Conservation (phyloP, 2,113 vertebrate species). For the Chrysochloris asiatica region DNA sequence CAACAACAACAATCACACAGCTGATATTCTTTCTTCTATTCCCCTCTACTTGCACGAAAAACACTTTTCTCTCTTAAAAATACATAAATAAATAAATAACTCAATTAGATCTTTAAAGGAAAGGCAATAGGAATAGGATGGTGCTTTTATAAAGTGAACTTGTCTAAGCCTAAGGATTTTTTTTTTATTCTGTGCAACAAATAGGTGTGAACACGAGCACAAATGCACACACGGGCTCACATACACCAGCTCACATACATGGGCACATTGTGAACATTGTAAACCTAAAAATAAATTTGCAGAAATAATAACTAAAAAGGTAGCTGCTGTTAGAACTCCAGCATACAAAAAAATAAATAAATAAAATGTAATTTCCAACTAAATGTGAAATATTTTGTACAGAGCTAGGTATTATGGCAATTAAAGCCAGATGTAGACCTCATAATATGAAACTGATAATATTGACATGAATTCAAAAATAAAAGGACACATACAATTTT, state of each 20-base stretch:
- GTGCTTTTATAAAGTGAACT: slow-evolving; percentile 8
- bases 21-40: background rate
- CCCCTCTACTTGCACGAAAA: background rate
- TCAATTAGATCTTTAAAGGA: slow-evolving; percentile 15
- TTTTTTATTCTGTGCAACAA: background rate
- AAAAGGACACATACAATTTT: background rate
- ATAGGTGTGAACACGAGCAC: background rate
- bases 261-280: no score
- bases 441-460: background rate
- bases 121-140: background rate
- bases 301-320: slow-evolving; percentile 28
- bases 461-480: background rate
- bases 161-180: background rate
- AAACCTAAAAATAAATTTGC: background rate
- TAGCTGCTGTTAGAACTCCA: background rate
- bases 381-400: background rate
- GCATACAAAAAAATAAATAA: no score
- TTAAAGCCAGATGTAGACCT: background rate
- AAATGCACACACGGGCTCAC: background rate
- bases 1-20: no score
- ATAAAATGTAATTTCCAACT: slow-evolving; percentile 6
- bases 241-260: background rate
- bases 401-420: background rate
- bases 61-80: background rate
- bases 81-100: no score